Conservation (phyloP, 1,140 invertebrate species). For the Penaeus japonicus region DNA sequence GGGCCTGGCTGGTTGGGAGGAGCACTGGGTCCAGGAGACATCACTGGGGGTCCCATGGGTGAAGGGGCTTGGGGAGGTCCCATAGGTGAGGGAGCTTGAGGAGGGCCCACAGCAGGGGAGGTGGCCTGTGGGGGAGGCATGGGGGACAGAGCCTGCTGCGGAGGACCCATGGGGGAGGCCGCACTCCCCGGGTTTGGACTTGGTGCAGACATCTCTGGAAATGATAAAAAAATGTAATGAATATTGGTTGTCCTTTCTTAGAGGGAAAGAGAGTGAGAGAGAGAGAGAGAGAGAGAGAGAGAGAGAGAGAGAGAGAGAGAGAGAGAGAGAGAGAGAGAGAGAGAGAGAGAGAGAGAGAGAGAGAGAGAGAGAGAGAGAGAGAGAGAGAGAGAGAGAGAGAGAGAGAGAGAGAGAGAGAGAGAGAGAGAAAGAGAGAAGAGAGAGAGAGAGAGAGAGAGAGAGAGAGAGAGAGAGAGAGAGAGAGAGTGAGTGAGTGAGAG, state of each 20-base stretch:
- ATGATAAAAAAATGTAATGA: not conserved
- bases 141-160: conserved; percentile 81
- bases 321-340: too few species aligned
- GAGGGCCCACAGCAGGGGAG: conserved; percentile 62
- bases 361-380: too few species aligned
- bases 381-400: too few species aligned
- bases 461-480: too few species aligned
- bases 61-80: conserved; percentile 59
- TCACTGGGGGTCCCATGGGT: conserved; percentile 59
- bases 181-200: conserved; percentile 59
- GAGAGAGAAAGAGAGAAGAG: too few species aligned
- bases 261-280: too few species aligned
- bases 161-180: conserved; percentile 82
- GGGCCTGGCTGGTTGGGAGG: conserved; percentile 27
- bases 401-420: too few species aligned
- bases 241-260: not conserved
- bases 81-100: conserved; percentile 70
- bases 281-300: too few species aligned
- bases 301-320: too few species aligned
- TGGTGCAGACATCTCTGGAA: conserved; percentile 55
- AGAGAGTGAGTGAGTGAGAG: too few species aligned
- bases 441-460: too few species aligned
- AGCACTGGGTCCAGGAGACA: conserved; percentile 42
- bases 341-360: too few species aligned
- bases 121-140: conserved; percentile 60